Evolutionary conservation across 2,797 vertebrate species (phyloP), one percentile per base, ranked within the genome.

Genomic region (Ateles fusciceps): DNA sequence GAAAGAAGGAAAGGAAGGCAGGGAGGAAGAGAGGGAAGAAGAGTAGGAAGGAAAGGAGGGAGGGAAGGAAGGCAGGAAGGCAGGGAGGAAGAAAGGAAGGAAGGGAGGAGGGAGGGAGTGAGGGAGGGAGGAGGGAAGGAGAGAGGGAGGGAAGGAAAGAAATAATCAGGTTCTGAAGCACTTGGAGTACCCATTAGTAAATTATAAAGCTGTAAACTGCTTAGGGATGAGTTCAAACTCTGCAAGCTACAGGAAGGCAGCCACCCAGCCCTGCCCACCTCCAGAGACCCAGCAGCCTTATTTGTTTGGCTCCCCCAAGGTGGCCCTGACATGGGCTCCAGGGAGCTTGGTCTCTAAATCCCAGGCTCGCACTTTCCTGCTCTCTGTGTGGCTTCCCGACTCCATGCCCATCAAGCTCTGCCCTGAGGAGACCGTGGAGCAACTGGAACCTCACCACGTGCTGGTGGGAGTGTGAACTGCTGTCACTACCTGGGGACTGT

Each of bases 291-390:
- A 26, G 14, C 17, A 9, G 11, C 42, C 83, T 59, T 0, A 33
- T 22, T 86, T 57, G 50, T 91, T 14, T 48, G 5, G 52, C 11
- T 48, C 42, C 42, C 42, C 33, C 12, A 4, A 1, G 5, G 4
- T 33, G n/a, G 21, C 28, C 19, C 74, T 57, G n/a, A 39, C 14
- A 0, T 13, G 9, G 8, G 74, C 5, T 79, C 26, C 11, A 15
- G 33, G 42, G 21, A 30, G 3, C 33, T 28, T n/a, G 0, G 6
- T 5, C 7, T 26, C 42, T 13, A 3, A 3, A 22, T n/a, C 21
- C 1, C 3, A 72, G 0, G 21, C 81, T 33, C 15, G 1, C 5
- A 1, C 24, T 11, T 42, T 11, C n/a, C 42, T 5, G 26, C 14
- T 28, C 11, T 59, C 39, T 10, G 1, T 1, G 0, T 0, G 33